Evolutionary conservation across 2,888 invertebrate genomes (phyloP), one percentile per base, ranked within the genome.

Genomic region (Acronicta leporina): DNA sequence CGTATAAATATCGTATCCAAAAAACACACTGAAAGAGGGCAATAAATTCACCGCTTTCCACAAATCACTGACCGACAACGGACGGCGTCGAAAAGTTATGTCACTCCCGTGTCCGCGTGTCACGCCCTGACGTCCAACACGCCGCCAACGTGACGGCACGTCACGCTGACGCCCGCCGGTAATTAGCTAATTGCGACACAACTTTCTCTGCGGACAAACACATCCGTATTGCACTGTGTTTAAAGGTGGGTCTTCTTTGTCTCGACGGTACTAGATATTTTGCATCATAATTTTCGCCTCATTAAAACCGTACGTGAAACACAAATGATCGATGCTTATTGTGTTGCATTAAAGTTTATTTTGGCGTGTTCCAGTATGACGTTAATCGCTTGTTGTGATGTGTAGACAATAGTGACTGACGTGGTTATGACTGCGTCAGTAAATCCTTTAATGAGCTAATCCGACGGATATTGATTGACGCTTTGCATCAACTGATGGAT

Each of bases 181-280:
- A 90, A 91, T 91, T 90, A 89, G 88, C 90, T 91, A 90, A 91
- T 91, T 90, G 89, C 86, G 76, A 77, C 79, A 76, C 62, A 66
- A 72, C 63, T 60, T 60, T 68, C 68, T 16, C 56, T 62, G 67
- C 69, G 1, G n/a, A n/a, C 3, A 48, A 15, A 42, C 11, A 42
- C 51, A 44, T 14, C 59, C 48, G 53, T 72, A 51, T 49, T 44
- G 15, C 40, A 33, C 27, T 0, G 15, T 0, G 0, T 20, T 30
- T 55, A 69, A 27, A 49, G 67, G 54, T 40, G 33, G 20, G 15
- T 51, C 61, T 71, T 6, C 42, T 6, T 0, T 47, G 30, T 20
- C 9, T 0, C 13, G 7, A 5, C 4, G 3, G 6, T 25, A 14
- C n/a, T 10, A 33, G 51, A 53, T 56, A 45, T 46, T 20, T 60